A percentile compares a stretch with the other conserved stretches of the same genome.
phyloP scores from a whole-genome alignment of 2,113 vertebrate genomes.

The Chascanopsetta lugubris region DNA sequence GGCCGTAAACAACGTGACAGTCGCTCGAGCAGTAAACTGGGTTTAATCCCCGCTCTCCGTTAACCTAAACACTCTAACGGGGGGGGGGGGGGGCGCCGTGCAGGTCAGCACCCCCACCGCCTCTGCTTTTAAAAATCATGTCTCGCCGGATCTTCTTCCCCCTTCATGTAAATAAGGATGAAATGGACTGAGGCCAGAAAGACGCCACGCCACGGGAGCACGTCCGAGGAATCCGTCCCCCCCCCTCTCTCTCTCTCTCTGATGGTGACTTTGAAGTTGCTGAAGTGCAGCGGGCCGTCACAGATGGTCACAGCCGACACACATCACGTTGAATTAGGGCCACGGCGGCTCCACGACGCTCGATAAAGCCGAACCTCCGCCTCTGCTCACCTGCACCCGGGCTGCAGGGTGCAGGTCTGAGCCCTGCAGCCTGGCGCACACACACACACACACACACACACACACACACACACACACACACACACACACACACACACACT shows the following conservation, averaged over 20 bases:
- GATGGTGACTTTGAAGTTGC: constrained; percentile 37
- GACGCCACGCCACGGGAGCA: not conserved
- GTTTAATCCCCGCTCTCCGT: constrained; percentile 30
- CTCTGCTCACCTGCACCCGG: constrained; percentile 40
- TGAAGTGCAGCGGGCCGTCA: constrained; percentile 5
- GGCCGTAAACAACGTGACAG: constrained; percentile 64
- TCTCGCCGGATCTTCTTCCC: not conserved
- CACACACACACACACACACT: not conserved
- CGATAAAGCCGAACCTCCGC: constrained; percentile 20
- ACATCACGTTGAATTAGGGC: constrained; percentile 42
- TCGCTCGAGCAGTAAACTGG: constrained; percentile 49
- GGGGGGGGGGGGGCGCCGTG: not conserved
- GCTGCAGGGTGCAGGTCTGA: no score
- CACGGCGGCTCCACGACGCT: constrained; percentile 25
- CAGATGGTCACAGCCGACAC: constrained; percentile 47
- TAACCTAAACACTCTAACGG: constrained; percentile 27
- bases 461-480: no score
- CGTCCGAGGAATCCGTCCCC: not conserved
- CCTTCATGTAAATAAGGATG: not conserved
- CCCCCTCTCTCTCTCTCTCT: constrained; percentile 3
- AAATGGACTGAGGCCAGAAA: not conserved
- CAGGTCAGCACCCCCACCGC: not conserved
- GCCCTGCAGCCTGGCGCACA: no score
- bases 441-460: no score
- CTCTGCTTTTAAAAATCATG: not conserved